phyloP scores from a whole-genome alignment of 2,888 invertebrate species.

The Megalurothrips usitatus region DNA sequence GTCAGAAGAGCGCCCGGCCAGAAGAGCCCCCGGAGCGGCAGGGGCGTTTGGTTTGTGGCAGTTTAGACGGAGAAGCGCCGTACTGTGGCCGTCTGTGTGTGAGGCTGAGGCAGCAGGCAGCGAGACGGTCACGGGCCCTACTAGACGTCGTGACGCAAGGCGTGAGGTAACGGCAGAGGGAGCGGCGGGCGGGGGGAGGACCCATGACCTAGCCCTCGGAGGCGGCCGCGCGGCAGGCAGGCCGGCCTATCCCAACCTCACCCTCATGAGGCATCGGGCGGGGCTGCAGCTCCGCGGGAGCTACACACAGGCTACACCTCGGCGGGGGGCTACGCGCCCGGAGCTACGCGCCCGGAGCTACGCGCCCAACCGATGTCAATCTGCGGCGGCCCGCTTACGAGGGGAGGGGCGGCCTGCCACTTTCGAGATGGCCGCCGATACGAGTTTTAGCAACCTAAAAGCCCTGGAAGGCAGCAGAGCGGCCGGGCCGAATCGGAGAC shows the following conservation, averaged over 20 bases:
- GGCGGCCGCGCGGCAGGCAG: background rate
- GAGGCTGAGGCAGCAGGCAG: background rate
- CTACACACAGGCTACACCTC: background rate
- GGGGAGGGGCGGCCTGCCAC: background rate
- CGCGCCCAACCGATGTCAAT: background rate
- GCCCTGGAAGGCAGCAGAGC: background rate
- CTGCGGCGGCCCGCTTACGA: background rate
- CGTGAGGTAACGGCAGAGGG: background rate
- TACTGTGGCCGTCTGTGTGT: background rate
- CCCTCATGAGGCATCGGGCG: no score
- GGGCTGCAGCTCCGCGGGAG: background rate
- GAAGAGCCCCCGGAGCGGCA: no score
- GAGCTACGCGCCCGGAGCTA: background rate
- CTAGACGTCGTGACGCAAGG: background rate
- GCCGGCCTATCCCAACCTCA: background rate
- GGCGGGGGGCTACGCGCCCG: background rate
- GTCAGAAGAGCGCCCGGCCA: no score
- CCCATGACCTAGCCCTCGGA: constrained; percentile 7
- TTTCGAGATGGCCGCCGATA: background rate
- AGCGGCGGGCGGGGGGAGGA: background rate
- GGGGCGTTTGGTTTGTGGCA: no score
- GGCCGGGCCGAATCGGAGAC: background rate
- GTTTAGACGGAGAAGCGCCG: background rate
- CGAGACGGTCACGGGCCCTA: constrained; percentile 2
- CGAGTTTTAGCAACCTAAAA: background rate